A percentile compares a stretch with the other conserved stretches of the same genome.
These are phyloP conservation scores for Leptopilina clavipes DNA, from an alignment of 1,140 invertebrate genomes.

Conservation along the genomic window DNA sequence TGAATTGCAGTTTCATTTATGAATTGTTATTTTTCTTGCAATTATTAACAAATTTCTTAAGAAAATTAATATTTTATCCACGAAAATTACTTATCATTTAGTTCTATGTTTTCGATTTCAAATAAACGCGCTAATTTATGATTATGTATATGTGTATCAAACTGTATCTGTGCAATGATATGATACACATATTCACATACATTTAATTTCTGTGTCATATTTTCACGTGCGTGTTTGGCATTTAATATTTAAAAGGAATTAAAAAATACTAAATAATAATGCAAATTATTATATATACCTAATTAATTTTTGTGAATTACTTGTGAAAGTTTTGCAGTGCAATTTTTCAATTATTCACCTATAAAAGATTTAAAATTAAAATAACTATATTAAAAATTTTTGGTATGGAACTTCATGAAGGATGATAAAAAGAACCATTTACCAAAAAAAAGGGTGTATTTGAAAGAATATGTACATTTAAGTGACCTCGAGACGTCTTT, in stretches of 20 bases:
- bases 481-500: conserved; percentile 5
- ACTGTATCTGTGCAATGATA: neutral
- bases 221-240: neutral
- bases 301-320: neutral
- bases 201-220: conserved; percentile 10
- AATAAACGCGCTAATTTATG: neutral
- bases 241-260: conserved; percentile 6
- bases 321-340: neutral
- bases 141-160: neutral
- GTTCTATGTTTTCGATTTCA: neutral
- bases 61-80: no score
- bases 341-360: neutral
- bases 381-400: neutral
- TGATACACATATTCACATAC: neutral
- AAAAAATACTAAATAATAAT: neutral
- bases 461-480: neutral
- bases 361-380: neutral
- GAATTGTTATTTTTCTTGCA: no score
- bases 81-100: neutral
- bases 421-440: neutral
- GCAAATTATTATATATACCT: neutral
- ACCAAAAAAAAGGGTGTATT: neutral
- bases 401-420: neutral
- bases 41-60: no score
- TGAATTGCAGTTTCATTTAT: no score